A percentile compares a stretch with the other conserved stretches of the same genome.
Conservation (phyloP, 2,888 invertebrate species). For the Tenthredo livida region DNA sequence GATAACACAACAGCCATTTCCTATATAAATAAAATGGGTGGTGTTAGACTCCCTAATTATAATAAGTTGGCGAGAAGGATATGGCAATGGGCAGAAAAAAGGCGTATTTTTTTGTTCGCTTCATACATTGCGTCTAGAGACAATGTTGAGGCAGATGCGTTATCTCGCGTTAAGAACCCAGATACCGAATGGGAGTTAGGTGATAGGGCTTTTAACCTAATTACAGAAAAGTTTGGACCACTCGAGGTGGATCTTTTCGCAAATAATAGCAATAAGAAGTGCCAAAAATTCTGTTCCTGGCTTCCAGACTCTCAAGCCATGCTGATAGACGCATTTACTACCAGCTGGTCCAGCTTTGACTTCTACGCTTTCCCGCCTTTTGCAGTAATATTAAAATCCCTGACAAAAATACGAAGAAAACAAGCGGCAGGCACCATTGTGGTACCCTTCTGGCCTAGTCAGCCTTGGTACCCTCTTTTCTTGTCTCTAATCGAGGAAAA, state of each 20-base stretch:
- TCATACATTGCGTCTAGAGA: not conserved
- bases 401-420: not conserved
- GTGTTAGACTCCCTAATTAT: not conserved
- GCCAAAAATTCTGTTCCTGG: not conserved
- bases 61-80: not conserved
- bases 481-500: slow-evolving; percentile 3
- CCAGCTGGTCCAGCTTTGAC: not conserved
- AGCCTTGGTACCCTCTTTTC: not conserved
- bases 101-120: not conserved
- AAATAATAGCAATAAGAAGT: not conserved
- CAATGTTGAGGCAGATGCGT: not conserved
- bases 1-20: not conserved
- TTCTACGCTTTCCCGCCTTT: not conserved
- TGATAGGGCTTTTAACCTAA: not conserved
- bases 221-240: not conserved
- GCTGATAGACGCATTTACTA: not conserved
- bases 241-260: not conserved
- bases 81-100: not conserved
- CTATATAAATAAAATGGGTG: not conserved
- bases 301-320: not conserved
- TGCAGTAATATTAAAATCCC: not conserved
- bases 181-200: not conserved
- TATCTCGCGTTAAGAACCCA: not conserved
- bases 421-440: not conserved
- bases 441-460: not conserved